Base-by-base conservation (phyloP, 2,888 invertebrate species). In the Tortricodes alternella region DNA sequence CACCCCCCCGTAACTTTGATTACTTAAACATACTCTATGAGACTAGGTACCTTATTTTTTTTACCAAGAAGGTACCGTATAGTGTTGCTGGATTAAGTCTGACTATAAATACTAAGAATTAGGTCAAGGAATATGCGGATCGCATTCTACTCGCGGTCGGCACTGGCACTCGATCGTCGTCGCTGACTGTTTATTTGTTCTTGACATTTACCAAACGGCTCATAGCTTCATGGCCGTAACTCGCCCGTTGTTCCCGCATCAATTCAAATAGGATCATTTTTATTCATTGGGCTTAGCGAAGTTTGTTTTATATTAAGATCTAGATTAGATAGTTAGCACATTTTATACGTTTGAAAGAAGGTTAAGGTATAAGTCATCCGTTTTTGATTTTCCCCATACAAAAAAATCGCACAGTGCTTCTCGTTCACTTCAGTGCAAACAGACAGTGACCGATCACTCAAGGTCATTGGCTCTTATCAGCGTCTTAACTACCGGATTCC, bases 231-330 rank as follows among this genome's bases (percentile, higher is more conserved):
- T 61, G 73, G 66, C 39, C 24, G 71, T 73, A 71, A 74, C 74
- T 76, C 75, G 70, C 68, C 73, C 71, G 6, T 74, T 70, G 72
- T 73, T 71, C 59, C 63, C 70, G 68, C 67, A 74, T 74, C 73
- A 74, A 76, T 74, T 74, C 69, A 74, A 77, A 77, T 71, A 70
- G 74, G 68, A 73, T 73, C 68, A 67, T 66, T 70, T 68, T 66
- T 67, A 70, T 72, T 71, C 70, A 67, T 15, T 4, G 35, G 11
- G 37, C 34, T 23, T 24, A 27, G n/a, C 9, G 3, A 24, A 41
- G 8, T 24, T 27, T 24, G 1, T 16, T 7, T 18, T 13, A 9
- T 35, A 16, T 8, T 15, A 7, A 35, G 5, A 16, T 11, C n/a
- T 16, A 37, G 16, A 16, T 1, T 15, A 18, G 37, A 16, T 16